A percentile compares a stretch with the other conserved stretches of the same genome.
Conservation (phyloP, 2,888 invertebrate species). For the Acleris literana region DNA sequence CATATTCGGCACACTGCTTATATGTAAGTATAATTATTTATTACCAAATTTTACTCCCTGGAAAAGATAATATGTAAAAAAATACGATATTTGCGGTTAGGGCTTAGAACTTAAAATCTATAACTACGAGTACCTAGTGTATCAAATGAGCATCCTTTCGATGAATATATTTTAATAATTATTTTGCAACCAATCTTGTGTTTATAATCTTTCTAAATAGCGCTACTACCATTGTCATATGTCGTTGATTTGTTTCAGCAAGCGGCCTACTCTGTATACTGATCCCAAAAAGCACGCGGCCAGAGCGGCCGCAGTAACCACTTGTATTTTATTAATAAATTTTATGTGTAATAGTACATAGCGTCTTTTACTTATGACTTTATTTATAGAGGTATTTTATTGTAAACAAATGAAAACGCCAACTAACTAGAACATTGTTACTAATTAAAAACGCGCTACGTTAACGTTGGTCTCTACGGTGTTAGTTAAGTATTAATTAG, state of each 20-base stretch:
- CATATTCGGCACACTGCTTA: conserved; percentile 82
- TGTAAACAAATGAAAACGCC: too few relatives aligned
- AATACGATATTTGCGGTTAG: neutral
- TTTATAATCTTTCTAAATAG: neutral
- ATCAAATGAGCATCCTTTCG: too few relatives aligned
- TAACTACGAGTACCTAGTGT: too few relatives aligned
- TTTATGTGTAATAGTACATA: conserved; percentile 26
- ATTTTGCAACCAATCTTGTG: neutral
- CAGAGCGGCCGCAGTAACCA: conserved; percentile 66
- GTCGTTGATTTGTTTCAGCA: conserved; percentile 59
- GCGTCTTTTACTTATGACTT: conserved; percentile 14
- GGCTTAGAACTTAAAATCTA: neutral
- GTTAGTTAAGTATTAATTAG: too few relatives aligned
- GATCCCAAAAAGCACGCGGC: conserved; percentile 80
- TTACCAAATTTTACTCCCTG: too few relatives aligned
- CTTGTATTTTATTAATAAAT: conserved; percentile 32
- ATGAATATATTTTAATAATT: too few relatives aligned
- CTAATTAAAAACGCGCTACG: too few relatives aligned
- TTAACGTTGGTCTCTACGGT: too few relatives aligned
- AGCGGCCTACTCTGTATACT: conserved; percentile 82
- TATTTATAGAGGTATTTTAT: too few relatives aligned
- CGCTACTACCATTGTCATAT: neutral
- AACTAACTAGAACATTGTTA: too few relatives aligned
- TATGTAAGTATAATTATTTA: conserved; percentile 67
- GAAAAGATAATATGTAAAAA: too few relatives aligned